Evolutionary conservation across 2,888 invertebrate genomes (phyloP), one percentile per base, ranked within the genome.

Genomic region (Pilophorus perplexus): DNA sequence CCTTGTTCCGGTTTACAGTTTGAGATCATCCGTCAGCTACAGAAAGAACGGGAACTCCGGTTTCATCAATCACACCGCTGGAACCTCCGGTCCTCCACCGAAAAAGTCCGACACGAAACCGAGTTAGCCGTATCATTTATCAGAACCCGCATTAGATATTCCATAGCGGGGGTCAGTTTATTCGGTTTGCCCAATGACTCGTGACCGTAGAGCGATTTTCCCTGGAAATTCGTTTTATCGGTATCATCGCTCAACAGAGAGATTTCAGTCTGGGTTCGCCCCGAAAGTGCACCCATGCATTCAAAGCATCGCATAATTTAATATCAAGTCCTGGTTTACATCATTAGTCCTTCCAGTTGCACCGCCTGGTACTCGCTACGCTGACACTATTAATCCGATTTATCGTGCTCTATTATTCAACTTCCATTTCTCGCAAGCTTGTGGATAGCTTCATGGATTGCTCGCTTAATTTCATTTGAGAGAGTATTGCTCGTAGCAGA

Each of bases 131-230:
- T 42, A 59, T 59, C 59, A 59, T 59, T 40, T 59, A 59, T 59
- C 27, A 59, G 59, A 27, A 18, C 22, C 8, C 18, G 14, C 42
- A 42, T 59, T 59, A 59, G 33, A 27, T 59, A 59, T 59, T 59
- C 59, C 59, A 42, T 59, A 25, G 40, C 28, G 12, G 4, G 16
- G 28, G 18, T 10, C 40, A 16, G 40, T 23, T 59, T 59, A 59
- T 59, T 59, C 59, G 59, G 40, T 59, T 59, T 59, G 59, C 14
- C 59, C 59, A 59, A 59, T 59, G 59, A 42, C 42, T 59, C 42
- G 59, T 59, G 59, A 42, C 40, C 25, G 22, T 59, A 40, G 59
- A 6, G 59, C 59, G 27, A 59, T 59, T 59, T 59, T 59, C 59
- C 25, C 40, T 23, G n/a, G 27, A 59, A 42, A 52, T 42, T 20